phyloP scores from a whole-genome alignment of 2,888 invertebrate genomes.

The Trimorus sp. region DNA sequence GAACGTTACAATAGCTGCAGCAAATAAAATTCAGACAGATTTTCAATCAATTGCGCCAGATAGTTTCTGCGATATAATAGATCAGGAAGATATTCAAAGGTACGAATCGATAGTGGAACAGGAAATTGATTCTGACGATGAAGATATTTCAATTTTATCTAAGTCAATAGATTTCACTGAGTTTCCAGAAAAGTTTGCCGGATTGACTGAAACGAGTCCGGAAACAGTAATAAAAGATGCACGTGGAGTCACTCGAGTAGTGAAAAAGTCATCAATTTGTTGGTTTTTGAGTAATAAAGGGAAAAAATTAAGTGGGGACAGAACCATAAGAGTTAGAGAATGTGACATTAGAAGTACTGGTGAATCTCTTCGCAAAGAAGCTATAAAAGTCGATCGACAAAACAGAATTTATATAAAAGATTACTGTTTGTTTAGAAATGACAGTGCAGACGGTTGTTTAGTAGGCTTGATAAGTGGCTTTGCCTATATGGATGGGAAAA shows the following conservation, averaged over 20 bases:
- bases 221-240: neutral
- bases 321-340: neutral
- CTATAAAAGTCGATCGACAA: neutral
- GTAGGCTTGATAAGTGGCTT: neutral
- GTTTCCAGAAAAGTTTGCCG: neutral
- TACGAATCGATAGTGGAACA: neutral
- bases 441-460: neutral
- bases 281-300: conserved; percentile 13
- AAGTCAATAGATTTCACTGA: neutral
- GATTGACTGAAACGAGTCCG: neutral
- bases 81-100: conserved; percentile 2
- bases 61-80: conserved; percentile 8
- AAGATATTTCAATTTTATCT: neutral
- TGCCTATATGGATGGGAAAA: conserved; percentile 33
- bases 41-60: neutral
- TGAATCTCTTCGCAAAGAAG: neutral
- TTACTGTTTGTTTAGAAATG: conserved; percentile 49
- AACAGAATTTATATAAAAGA: conserved; percentile 44
- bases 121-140: conserved; percentile 1
- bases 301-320: conserved; percentile 15
- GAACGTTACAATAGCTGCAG: neutral
- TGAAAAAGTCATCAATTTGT: conserved; percentile 7
- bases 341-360: neutral
- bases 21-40: neutral
- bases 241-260: neutral